Percentiles rank a stretch among this genome's conserved stretches.
Conservation (phyloP, 2,888 invertebrate species). For the Eristalis pertinax region DNA sequence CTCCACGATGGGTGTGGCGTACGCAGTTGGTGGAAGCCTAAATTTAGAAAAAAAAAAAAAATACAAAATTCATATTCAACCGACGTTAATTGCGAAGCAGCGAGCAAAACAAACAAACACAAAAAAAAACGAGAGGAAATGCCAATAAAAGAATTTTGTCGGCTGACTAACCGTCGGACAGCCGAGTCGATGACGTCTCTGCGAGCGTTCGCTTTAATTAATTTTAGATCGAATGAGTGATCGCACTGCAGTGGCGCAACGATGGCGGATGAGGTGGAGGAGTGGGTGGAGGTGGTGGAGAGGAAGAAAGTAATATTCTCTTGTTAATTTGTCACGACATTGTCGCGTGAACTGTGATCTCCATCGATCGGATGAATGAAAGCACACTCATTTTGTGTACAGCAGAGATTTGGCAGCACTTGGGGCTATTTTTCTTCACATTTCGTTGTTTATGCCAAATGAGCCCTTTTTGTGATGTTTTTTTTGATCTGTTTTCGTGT, state of each 20-base stretch:
- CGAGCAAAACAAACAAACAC: neutral
- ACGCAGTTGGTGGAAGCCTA: conserved; percentile 7
- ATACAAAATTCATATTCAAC: neutral
- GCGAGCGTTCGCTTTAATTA: neutral
- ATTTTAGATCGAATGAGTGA: neutral
- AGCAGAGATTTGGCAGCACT: neutral
- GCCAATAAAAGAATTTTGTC: neutral
- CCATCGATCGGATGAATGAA: neutral
- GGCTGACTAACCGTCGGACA: neutral
- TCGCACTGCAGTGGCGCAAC: neutral
- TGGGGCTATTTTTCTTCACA: neutral
- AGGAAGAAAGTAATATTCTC: neutral
- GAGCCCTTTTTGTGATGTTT: conserved; percentile 1
- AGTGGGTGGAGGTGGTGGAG: no score
- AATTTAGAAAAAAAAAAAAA: conserved; percentile 16
- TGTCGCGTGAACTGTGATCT: conserved; percentile 1
- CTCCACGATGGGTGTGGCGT: conserved; percentile 26
- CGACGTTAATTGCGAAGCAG: neutral
- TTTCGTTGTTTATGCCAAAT: conserved; percentile 16
- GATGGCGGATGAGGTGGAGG: neutral
- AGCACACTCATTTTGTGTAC: neutral
- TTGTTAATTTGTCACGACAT: conserved; percentile 21
- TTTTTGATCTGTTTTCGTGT: neutral
- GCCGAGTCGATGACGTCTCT: conserved; percentile 3
- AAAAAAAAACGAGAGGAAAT: neutral